Base-by-base conservation (phyloP, 1,140 invertebrate species). In the Lethrus apterus region DNA sequence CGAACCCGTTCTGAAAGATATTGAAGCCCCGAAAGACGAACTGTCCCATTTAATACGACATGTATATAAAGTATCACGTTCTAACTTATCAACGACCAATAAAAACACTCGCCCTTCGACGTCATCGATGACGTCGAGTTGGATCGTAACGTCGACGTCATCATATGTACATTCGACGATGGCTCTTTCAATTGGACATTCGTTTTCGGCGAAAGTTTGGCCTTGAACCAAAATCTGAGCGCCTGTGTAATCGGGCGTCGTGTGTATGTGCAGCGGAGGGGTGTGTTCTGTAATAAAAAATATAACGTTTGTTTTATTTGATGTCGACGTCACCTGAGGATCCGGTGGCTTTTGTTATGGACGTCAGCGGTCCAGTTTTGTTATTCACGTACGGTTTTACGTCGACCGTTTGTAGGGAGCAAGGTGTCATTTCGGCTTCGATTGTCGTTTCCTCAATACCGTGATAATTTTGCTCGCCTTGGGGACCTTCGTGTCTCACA, bases 401-500 rank as follows among this genome's bases (percentile, higher is more conserved):
- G 20, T 7, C 13, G 18, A 38, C 14, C 1, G n/a, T 5, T 17
- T 38, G 19, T 19, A n/a, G 2, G 4, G 35, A 38, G 13, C 35
- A 38, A 9, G 35, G 35, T 8, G 23, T 20, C 11, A 38, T 21
- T 2, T 38, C 11, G 9, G 19, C 3, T 3, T 21, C 2, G 8
- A 4, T 7, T 19, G 19, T 38, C 13, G 35, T n/a, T n/a, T n/a
- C n/a, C n/a, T n/a, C n/a, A n/a, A n/a, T n/a, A n/a, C n/a, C n/a
- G n/a, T n/a, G n/a, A n/a, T n/a, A n/a, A n/a, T n/a, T n/a, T n/a
- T n/a, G n/a, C n/a, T n/a, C n/a, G n/a, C n/a, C n/a, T n/a, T n/a
- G n/a, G n/a, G n/a, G n/a, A n/a, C n/a, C n/a, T 21, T 21, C 19
- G 35, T 38, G 23, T 38, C 8, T 38, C 8, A 38, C 35, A 8